These are phyloP conservation scores for Emydocephalus ijimae DNA, from an alignment of 2,113 vertebrate genomes.

Conservation along the genomic window DNA sequence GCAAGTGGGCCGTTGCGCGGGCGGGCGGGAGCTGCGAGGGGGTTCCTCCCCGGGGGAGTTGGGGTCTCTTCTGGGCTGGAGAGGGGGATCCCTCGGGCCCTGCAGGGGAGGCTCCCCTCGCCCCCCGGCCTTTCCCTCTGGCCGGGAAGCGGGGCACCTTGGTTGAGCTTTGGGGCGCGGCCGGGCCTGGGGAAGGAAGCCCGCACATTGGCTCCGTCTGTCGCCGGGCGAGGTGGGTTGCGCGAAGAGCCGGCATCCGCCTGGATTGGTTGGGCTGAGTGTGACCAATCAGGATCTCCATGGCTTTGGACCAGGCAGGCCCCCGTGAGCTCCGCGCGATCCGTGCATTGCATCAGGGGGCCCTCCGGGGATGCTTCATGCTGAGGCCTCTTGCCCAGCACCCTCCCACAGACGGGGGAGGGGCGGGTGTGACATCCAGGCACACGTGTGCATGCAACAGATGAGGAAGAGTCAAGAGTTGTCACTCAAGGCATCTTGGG, in stretches of 20 bases:
- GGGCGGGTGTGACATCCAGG: too few species aligned
- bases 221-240: neutral
- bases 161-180: neutral
- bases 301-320: neutral
- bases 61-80: neutral
- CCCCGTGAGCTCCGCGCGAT: accelerated
- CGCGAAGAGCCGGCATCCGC: neutral
- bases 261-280: neutral
- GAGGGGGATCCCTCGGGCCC: neutral
- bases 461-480: neutral
- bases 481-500: neutral
- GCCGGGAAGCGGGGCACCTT: neutral
- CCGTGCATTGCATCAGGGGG: neutral
- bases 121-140: accelerated
- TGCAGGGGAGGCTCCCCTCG: neutral
- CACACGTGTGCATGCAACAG: neutral
- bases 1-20: too few species aligned
- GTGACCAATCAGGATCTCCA: neutral
- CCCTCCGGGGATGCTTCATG: neutral
- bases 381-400: neutral
- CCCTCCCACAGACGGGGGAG: neutral
- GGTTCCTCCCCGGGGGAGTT: neutral
- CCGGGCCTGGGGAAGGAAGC: neutral
- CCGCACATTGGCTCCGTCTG: neutral
- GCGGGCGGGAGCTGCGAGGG: neutral